Conservation (phyloP, 2,797 vertebrate species). For the Scyliorhinus canicula region DNA sequence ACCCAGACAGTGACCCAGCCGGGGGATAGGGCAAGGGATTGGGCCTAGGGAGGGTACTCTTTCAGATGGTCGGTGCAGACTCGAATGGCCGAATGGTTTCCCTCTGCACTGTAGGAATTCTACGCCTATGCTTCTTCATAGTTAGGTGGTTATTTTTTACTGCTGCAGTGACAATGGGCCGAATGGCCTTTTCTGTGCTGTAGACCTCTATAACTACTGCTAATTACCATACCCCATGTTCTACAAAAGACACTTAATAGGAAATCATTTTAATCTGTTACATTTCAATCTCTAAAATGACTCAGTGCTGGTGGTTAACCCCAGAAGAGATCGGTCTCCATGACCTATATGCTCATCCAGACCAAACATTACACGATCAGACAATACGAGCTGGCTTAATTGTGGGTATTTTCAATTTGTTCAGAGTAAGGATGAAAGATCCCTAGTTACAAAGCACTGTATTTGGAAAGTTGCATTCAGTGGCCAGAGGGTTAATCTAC, state of each 20-base stretch:
- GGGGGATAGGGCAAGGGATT: too few species aligned
- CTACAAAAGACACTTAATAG: neutral
- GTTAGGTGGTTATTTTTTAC: too few species aligned
- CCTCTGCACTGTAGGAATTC: too few species aligned
- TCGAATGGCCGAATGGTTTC: too few species aligned
- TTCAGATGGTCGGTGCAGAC: too few species aligned
- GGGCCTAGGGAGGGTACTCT: too few species aligned
- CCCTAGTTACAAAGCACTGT: neutral
- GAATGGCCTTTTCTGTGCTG: too few species aligned
- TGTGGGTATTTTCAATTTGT: neutral
- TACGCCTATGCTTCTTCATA: too few species aligned
- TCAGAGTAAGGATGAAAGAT: neutral
- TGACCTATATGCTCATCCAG: neutral
- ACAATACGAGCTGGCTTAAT: neutral
- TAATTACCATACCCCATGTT: neutral
- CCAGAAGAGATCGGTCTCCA: neutral
- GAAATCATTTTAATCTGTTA: neutral
- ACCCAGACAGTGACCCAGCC: too few species aligned
- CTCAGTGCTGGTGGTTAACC: neutral
- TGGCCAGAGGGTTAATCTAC: neutral
- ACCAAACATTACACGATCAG: neutral
- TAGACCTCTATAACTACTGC: too few species aligned
- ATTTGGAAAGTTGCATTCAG: neutral
- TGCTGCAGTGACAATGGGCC: too few species aligned
- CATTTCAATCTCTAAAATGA: neutral